Evolutionary conservation across 2,113 vertebrate genomes (phyloP).

Genomic region (Pelusios castaneus): DNA sequence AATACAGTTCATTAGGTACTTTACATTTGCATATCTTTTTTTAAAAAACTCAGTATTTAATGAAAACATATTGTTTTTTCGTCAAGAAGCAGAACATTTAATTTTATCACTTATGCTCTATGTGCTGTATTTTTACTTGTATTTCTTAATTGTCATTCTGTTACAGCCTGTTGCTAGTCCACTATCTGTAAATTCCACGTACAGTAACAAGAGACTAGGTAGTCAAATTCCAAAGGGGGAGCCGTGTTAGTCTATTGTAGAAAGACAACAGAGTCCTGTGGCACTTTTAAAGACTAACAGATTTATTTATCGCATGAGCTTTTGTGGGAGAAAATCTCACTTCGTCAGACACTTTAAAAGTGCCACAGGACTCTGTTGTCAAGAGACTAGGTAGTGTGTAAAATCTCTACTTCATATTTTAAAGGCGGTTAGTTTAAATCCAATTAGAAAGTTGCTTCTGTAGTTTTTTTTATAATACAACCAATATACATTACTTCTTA

Average conservation of each 20-base stretch:
- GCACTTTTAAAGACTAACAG: no score
- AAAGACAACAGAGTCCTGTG: no score
- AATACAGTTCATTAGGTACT: background rate
- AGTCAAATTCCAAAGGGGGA: no score
- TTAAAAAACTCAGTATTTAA: background rate
- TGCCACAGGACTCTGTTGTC: no score
- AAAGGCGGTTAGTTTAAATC: rapidly evolving
- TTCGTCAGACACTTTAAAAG: no score
- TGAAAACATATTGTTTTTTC: background rate
- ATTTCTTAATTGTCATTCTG: background rate
- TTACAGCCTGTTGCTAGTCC: background rate
- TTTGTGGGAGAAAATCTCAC: no score
- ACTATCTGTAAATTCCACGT: background rate
- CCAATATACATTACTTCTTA: background rate
- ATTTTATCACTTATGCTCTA: background rate
- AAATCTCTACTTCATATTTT: background rate
- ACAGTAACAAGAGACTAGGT: background rate
- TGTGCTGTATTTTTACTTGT: background rate
- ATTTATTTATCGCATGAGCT: no score
- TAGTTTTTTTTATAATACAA: no score
- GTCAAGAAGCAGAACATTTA: background rate
- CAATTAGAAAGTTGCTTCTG: no score
- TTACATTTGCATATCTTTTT: background rate
- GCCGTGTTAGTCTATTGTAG: no score
- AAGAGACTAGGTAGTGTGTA: background rate